Base-by-base conservation (phyloP, 2,888 invertebrate genomes). In the Epirrita christyi region DNA sequence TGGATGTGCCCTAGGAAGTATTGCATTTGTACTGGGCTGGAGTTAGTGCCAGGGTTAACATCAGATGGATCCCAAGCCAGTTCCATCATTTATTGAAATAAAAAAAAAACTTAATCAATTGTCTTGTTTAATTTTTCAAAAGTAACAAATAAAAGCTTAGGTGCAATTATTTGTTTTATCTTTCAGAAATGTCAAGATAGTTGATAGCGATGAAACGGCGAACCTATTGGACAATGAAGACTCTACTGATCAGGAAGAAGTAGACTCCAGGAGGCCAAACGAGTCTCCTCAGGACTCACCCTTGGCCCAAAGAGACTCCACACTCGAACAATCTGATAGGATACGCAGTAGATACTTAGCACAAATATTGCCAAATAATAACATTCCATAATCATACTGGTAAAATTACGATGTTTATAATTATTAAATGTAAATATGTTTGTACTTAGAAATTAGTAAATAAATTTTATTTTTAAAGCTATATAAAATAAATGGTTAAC, bases 291-390 rank as follows among this genome's bases (percentile, higher is more conserved):
- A 67, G 21, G 71, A 76, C 6, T 72, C 75, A 11, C 53, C 68
- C 43, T 61, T 71, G 2, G 50, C 66, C 66, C 75, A 53, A 7
- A 73, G 80, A 36, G 83, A 86, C 51, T 67, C 76, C 1, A 73
- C 86, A 7, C 81, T 75, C 49, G 78, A 74, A 10, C 86, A 88
- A 56, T 91, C 92, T 2, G 86, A 91, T 68, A 83, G 92, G 59
- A 92, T 92, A 69, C 86, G 92, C 67, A 86, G 83, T 64, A 79
- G 88, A 78, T 92, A 92, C 71, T 79, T 92, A 69, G 75, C 91
- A 68, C 92, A 90, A 78, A 87, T 92, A 73, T 78, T 91, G 64
- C 86, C 91, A 66, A 83, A 78, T 59, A 81, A 83, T 66, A 85
- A 83, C 81, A 81, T 81, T 78, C 82, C 84, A 45, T 64, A 60